Evolutionary conservation across 2,888 invertebrate species (phyloP).

Genomic region (Zeuzera pyrina): DNA sequence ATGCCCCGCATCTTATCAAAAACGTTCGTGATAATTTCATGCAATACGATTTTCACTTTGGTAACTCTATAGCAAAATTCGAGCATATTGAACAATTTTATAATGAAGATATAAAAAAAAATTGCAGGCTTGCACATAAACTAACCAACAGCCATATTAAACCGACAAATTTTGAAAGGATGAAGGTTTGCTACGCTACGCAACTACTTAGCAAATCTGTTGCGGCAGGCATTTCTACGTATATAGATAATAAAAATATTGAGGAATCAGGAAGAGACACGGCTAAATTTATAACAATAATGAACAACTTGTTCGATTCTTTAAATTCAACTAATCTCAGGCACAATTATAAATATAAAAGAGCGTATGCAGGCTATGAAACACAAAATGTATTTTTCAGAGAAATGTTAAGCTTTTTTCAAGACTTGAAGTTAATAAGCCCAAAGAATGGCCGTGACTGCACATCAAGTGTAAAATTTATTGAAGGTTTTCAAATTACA

Average conservation of each 20-base stretch:
- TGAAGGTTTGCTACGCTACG: conserved; percentile 19
- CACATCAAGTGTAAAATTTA: no score
- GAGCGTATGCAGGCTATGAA: conserved; percentile 13
- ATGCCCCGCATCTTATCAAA: conserved; percentile 24
- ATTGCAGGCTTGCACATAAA: conserved; percentile 20
- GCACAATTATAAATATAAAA: conserved; percentile 8
- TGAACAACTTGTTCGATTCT: conserved; percentile 16
- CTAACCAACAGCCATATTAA: conserved; percentile 22
- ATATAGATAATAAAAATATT: conserved; percentile 10
- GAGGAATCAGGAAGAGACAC: conserved; percentile 11
- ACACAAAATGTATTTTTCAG: conserved; percentile 13
- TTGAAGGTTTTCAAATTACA: no score
- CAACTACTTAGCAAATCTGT: conserved; percentile 26
- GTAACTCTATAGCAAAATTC: conserved; percentile 20
- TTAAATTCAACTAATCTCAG: conserved; percentile 13
- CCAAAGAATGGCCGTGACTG: no score
- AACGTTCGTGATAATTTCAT: conserved; percentile 20
- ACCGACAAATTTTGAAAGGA: conserved; percentile 22
- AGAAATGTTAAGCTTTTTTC: conserved; percentile 12
- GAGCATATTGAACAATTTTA: conserved; percentile 20
- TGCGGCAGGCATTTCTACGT: conserved; percentile 18
- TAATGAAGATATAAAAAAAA: conserved; percentile 16
- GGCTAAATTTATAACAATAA: conserved; percentile 10
- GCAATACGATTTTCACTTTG: conserved; percentile 20
- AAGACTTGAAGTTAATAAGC: no score